Percentiles rank a stretch among this genome's conserved stretches.
Evolutionary conservation across 2,888 invertebrate genomes (phyloP).

Genomic region (Masnerella sp.): DNA sequence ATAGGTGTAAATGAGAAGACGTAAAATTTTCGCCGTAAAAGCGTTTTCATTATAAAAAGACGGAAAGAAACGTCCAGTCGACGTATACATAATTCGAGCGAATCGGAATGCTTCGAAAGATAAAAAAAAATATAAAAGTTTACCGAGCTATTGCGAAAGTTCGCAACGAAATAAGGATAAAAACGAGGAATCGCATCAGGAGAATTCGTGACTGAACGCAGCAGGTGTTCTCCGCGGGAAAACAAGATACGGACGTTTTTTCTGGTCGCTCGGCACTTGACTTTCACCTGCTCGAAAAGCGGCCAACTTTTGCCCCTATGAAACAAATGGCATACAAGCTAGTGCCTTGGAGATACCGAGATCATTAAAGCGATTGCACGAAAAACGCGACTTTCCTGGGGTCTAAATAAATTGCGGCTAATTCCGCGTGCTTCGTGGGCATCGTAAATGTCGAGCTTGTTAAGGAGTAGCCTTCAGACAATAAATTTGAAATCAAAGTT

Average conservation of each 20-base stretch:
- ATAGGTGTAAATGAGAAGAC: not conserved
- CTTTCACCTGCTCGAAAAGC: slow-evolving; percentile 30
- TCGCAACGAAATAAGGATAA: slow-evolving; percentile 16
- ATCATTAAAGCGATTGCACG: slow-evolving; percentile 39
- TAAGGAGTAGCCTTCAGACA: not conserved
- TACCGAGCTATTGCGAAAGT: slow-evolving; percentile 23
- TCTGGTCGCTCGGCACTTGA: slow-evolving; percentile 24
- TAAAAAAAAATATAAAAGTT: slow-evolving; percentile 36
- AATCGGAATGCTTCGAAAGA: slow-evolving; percentile 10
- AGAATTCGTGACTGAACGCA: slow-evolving; percentile 41
- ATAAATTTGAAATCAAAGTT: not conserved
- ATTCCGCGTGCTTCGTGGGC: slow-evolving; percentile 9
- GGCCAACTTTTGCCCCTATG: slow-evolving; percentile 24
- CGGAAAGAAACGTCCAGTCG: not conserved
- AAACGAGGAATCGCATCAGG: slow-evolving; percentile 27
- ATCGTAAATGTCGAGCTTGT: not conserved
- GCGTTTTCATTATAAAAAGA: slow-evolving; percentile 23
- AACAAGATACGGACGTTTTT: slow-evolving; percentile 38
- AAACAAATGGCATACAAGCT: slow-evolving; percentile 26
- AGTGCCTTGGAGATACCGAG: not conserved
- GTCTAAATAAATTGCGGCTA: slow-evolving; percentile 35
- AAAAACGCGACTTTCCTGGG: slow-evolving; percentile 17
- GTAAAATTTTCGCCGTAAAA: not conserved
- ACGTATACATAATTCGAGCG: slow-evolving; percentile 33
- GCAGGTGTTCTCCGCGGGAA: slow-evolving; percentile 40